phyloP scores from a whole-genome alignment of 1,140 invertebrate species.

The Tenebrio molitor region DNA sequence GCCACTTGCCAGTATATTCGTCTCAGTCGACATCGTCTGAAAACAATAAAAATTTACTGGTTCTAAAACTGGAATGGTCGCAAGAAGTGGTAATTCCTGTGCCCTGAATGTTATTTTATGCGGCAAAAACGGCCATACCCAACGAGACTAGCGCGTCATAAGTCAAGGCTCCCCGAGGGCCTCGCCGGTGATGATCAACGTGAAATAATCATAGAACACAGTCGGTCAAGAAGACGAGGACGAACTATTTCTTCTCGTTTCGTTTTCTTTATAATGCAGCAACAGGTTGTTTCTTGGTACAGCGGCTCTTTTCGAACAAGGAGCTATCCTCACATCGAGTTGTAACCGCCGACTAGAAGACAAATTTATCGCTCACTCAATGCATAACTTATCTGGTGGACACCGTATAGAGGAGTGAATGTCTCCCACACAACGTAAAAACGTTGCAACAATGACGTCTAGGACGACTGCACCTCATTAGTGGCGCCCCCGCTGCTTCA shows the following conservation, averaged over 20 bases:
- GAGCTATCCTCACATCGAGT: conserved; percentile 51
- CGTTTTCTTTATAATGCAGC: conserved; percentile 41
- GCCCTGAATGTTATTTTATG: conserved; percentile 52
- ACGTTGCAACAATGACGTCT: conserved; percentile 48
- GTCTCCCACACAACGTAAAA: conserved; percentile 52
- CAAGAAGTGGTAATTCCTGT: conserved; percentile 59
- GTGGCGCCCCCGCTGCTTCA: conserved; percentile 49
- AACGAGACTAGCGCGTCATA: conserved; percentile 51
- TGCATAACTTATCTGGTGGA: conserved; percentile 52
- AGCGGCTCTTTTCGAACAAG: conserved; percentile 51
- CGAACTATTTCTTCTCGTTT: conserved; percentile 28
- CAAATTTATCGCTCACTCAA: conserved; percentile 50
- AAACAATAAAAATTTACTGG: conserved; percentile 58
- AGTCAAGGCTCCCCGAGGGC: conserved; percentile 38
- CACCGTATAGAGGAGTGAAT: conserved; percentile 46
- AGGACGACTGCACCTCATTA: conserved; percentile 48
- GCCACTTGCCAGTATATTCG: conserved; percentile 35
- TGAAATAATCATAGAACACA: conserved; percentile 28
- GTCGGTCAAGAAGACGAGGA: conserved; percentile 23
- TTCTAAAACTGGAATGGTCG: conserved; percentile 55
- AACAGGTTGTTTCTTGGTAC: conserved; percentile 21
- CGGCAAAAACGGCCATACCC: conserved; percentile 54
- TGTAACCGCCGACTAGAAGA: conserved; percentile 52
- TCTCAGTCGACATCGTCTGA: conserved; percentile 29
- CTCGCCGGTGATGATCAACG: conserved; percentile 24